Evolutionary conservation across 2,113 vertebrate genomes (phyloP), one percentile per base, ranked within the genome.

Genomic region (Varanus salvator): DNA sequence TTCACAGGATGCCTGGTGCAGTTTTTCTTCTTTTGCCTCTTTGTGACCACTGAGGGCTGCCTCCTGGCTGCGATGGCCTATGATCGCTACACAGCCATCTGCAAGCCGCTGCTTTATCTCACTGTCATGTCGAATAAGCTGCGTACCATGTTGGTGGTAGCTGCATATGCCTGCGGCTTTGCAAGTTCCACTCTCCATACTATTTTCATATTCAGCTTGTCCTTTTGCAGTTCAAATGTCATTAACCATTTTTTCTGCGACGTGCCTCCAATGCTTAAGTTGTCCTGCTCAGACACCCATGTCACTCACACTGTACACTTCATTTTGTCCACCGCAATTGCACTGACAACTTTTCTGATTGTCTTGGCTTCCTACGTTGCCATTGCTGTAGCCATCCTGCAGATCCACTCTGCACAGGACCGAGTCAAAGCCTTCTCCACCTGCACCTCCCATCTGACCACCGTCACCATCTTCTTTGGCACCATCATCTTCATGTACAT

Each of bases 231-330:
- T 74, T 3, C 14, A 2, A 44, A 60, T 0, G 2, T 91, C 82
- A 90, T 96, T 93, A 93, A 93, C n/a, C 95, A 96, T 19, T 96
- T 93, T 76, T 96, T 97, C 84, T 96, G 97, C 48, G 96, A 97
- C 11, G 96, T 96, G 0, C 82, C 96, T 48, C 93, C 95, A 1
- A 92, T 97, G 80, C 93, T 96, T 94, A 95, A 96, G 91, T 96
- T 27, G 88, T 77, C 96, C 75, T 97, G 97, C 57, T 94, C 86
- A 0, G 78, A 92, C 6, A 68, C 72, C 83, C 92, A 29, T 29
- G 74, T 95, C 25, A 48, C 8, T 31, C 74, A 87, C 60, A 64
- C 64, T 9, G 2, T 87, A 4, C 85, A 87, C 29, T 87, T 87
- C 27, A n/a, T 3, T 31, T 87, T 44, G 44, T 31, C 74, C 6